Evolutionary conservation across 1,140 invertebrate genomes (phyloP), one percentile per base, ranked within the genome.

Genomic region (Metaphire vulgaris): DNA sequence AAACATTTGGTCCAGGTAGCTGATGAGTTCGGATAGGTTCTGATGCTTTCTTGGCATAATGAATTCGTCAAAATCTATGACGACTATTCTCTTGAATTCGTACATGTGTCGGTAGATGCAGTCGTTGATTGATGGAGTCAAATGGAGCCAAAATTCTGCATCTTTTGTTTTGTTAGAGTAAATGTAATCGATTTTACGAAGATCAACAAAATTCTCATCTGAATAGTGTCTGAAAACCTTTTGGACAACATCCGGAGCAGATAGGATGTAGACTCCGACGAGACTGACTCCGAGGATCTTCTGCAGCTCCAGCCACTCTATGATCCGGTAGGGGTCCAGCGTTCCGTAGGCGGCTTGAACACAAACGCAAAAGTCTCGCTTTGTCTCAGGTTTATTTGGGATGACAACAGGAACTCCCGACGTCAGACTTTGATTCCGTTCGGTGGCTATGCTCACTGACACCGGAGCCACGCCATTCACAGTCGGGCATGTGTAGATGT

Each of bases 271-370:
- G 28, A 77, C 33, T 16, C 72, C 69, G 2, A 77, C 72, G 30
- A 33, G 33, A 21, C 32, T 34, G 30, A 77, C 76, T 6, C 76
- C 76, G 12, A 74, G 67, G 31, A 77, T 33, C 29, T 33, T 31
- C 6, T 77, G 76, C 28, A 77, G n/a, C 64, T 77, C 76, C 76
- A 77, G 16, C 76, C 76, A 77, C 33, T 77, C 76, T 1, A 77
- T 71, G 64, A 77, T 30, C 15, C 72, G 14, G 16, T 34, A 68
- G 6, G 76, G 76, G 29, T 77, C 65, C 0, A 70, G 32, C 6
- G 69, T 16, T 33, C 72, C 74, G 29, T 74, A 77, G 14, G 72
- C 41, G 16, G 74, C 72, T 6, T 56, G 67, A n/a, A 74, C 21
- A 33, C 69, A 71, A 31, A 71, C 30, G 2, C 29, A 26, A 21